A percentile compares a stretch with the other conserved stretches of the same genome.
Evolutionary conservation across 2,113 vertebrate genomes (phyloP).

Genomic region (Trematomus loennbergii): DNA sequence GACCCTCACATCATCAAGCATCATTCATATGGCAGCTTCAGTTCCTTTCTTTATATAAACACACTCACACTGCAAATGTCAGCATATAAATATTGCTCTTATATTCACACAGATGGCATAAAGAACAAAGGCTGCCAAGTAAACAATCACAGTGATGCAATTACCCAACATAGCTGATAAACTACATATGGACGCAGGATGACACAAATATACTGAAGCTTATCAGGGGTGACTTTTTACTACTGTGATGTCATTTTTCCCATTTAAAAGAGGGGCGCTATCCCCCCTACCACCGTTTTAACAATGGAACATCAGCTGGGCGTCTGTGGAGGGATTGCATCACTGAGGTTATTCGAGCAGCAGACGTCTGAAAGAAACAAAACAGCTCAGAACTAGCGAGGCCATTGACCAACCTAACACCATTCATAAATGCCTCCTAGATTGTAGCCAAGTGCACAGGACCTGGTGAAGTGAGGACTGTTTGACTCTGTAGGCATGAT

Average conservation of each 20-base stretch:
- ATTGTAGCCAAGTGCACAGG: constrained; percentile 46
- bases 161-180: constrained; percentile 66
- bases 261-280: constrained; percentile 34
- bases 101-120: constrained; percentile 67
- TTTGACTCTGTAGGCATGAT: constrained; percentile 32
- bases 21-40: constrained; percentile 35
- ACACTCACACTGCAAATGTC: constrained; percentile 52
- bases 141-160: constrained; percentile 62
- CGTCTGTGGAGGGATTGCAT: constrained; percentile 74
- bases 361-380: constrained; percentile 37
- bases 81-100: constrained; percentile 70
- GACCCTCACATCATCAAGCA: too few species aligned
- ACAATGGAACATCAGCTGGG: constrained; percentile 77
- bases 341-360: constrained; percentile 68
- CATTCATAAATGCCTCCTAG: constrained; percentile 72
- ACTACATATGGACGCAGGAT: constrained; percentile 63
- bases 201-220: constrained; percentile 51
- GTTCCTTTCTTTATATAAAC: constrained; percentile 43
- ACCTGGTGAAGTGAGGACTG: constrained; percentile 26
- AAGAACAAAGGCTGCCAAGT: constrained; percentile 66
- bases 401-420: constrained; percentile 44
- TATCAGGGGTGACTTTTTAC: constrained; percentile 61
- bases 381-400: constrained; percentile 45
- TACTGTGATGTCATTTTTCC: constrained; percentile 71
- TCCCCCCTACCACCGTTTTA: constrained; percentile 39